Base-by-base conservation (phyloP, 2,888 invertebrate genomes). In the Archaeoteleia sp. region DNA sequence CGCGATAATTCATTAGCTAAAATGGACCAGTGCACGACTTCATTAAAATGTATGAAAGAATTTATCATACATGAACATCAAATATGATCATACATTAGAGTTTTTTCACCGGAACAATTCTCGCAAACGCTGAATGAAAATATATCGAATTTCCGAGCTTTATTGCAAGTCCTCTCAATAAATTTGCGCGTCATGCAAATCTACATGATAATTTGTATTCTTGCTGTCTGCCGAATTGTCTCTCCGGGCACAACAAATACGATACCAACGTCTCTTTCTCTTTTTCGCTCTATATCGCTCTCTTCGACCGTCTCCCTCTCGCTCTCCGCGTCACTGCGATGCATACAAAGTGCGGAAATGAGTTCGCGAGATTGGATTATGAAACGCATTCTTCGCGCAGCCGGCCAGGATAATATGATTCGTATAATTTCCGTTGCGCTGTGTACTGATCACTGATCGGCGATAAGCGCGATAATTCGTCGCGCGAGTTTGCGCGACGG, bases 351-450 rank as follows among this genome's bases (percentile, higher is more conserved):
- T 63, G 48, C 74, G 76, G 78, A 78, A 78, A 78, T 78, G 78
- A 77, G 72, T 70, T 72, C 68, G 70, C 67, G 68, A 42, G 58
- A 70, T 67, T 67, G 68, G 70, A 66, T 75, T 74, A 73, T 69
- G 58, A 73, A 57, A 35, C 54, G 67, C 67, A 76, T 78, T 76
- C 72, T 74, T 74, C 73, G 67, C 34, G 45, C 49, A 42, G 53
- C 53, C 32, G 17, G 39, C 61, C 43, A 43, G 68, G 69, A 71
- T 74, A 74, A 74, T 76, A 71, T 70, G 74, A 78, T 72, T 74
- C 73, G 62, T 73, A 74, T 73, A 78, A 78, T 78, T 78, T 78
- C 78, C 75, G 75, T 71, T 55, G 69, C 66, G 66, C 46, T 55
- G 29, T 54, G 58, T 62, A 51, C 39, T 27, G 57, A 62, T 60